phyloP scores from a whole-genome alignment of 2,888 invertebrate genomes.

The Eudemis profundana region DNA sequence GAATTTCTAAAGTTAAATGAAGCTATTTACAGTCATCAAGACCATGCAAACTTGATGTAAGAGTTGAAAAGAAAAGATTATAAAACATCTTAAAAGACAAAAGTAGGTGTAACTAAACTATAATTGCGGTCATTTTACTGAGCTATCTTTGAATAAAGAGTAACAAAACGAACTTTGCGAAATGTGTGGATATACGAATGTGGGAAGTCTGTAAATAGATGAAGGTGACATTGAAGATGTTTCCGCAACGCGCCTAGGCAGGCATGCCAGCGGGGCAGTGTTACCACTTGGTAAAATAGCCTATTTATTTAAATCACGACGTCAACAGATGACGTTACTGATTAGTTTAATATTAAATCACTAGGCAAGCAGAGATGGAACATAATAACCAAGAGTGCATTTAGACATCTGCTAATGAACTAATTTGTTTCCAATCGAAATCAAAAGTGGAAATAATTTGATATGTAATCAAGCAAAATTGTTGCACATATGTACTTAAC shows the following conservation, averaged over 20 bases:
- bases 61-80: background rate
- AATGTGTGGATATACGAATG: conserved; percentile 45
- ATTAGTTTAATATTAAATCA: conserved; percentile 12
- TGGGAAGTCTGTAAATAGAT: conserved; percentile 65
- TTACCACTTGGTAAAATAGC: conserved; percentile 31
- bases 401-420: too few relatives aligned
- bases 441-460: too few relatives aligned
- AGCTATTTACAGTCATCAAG: background rate
- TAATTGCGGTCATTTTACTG: conserved; percentile 6
- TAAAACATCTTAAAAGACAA: background rate
- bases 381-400: too few relatives aligned
- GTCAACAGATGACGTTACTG: conserved; percentile 14
- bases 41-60: background rate
- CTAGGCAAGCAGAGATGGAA: too few relatives aligned
- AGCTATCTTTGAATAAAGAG: conserved; percentile 14
- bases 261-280: conserved; percentile 59
- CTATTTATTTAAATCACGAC: conserved; percentile 23
- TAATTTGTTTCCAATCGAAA: too few relatives aligned
- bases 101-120: background rate
- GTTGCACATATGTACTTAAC: too few relatives aligned
- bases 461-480: too few relatives aligned
- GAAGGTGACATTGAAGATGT: conserved; percentile 72
- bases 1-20: background rate
- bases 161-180: conserved; percentile 28
- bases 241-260: conserved; percentile 65